These are phyloP conservation scores for Agrochola lota DNA, from an alignment of 2,888 invertebrate species.

Conservation along the genomic window DNA sequence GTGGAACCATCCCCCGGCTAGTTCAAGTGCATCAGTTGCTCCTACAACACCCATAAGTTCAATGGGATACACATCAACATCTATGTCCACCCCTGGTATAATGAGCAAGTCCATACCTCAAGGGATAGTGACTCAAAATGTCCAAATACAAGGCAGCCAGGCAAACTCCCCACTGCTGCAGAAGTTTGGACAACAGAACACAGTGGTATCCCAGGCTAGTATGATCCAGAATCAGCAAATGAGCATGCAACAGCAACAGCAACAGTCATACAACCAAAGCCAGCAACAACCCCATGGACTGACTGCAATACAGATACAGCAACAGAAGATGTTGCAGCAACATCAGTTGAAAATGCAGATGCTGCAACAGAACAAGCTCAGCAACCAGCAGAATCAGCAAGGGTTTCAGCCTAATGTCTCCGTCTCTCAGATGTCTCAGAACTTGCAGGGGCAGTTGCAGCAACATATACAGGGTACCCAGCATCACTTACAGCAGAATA, in stretches of 20 bases:
- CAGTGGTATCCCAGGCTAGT: constrained; percentile 81
- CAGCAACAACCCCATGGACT: constrained; percentile 85
- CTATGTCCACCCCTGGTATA: constrained; percentile 82
- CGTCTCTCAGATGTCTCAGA: constrained; percentile 85
- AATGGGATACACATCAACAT: constrained; percentile 83
- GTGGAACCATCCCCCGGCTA: constrained; percentile 93
- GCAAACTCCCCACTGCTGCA: constrained; percentile 83
- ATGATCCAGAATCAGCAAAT: constrained; percentile 82
- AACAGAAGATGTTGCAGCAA: constrained; percentile 90
- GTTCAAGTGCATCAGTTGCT: constrained; percentile 81
- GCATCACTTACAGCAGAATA: constrained; percentile 85
- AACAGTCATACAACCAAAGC: constrained; percentile 65
- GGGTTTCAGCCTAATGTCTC: constrained; percentile 86
- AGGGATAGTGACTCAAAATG: constrained; percentile 85
- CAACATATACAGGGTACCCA: constrained; percentile 85
- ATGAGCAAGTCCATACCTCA: constrained; percentile 86
- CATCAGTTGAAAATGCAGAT: constrained; percentile 90
- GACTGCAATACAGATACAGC: constrained; percentile 87
- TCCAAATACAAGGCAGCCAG: constrained; percentile 85
- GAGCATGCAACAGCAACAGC: constrained; percentile 82
- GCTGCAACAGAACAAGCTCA: constrained; percentile 81
- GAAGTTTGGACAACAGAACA: constrained; percentile 85
- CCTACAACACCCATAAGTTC: constrained; percentile 83
- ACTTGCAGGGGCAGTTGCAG: constrained; percentile 83
- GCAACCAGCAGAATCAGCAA: constrained; percentile 79